phyloP scores from a whole-genome alignment of 2,797 vertebrate genomes.

The Aldrovandia affinis region DNA sequence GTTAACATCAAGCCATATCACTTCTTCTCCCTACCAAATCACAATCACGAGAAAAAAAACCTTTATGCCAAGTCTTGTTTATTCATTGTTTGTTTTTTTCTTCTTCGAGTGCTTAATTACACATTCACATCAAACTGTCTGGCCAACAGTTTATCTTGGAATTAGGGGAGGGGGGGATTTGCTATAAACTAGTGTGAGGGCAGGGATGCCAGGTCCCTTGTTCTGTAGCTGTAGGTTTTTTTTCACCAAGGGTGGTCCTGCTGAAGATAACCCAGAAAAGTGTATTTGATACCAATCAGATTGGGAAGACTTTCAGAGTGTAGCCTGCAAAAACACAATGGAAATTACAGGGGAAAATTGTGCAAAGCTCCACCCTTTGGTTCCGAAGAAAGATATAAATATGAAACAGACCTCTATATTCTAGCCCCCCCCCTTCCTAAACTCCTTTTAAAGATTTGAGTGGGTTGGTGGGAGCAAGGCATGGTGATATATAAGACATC shows the following conservation, averaged over 20 bases:
- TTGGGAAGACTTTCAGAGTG: conserved; percentile 66
- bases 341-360: conserved; percentile 50
- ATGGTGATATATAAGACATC: not conserved
- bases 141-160: conserved; percentile 59
- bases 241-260: conserved; percentile 70
- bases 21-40: conserved; percentile 45
- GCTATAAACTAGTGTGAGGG: not conserved
- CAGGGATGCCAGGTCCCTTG: not conserved
- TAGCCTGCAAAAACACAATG: conserved; percentile 55
- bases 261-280: conserved; percentile 68
- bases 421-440: not conserved
- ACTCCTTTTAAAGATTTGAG: not conserved
- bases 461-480: not conserved
- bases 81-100: conserved; percentile 50
- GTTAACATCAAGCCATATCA: conserved; percentile 41
- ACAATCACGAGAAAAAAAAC: conserved; percentile 55
- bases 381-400: conserved; percentile 45
- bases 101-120: conserved; percentile 60
- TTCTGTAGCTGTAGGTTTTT: conserved; percentile 3
- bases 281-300: conserved; percentile 73
- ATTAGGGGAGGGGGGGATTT: conserved; percentile 35
- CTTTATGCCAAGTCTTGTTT: conserved; percentile 58
- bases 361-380: conserved; percentile 39
- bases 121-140: conserved; percentile 55
- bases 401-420: conserved; percentile 25